Evolutionary conservation across 2,113 vertebrate genomes (phyloP), one percentile per base, ranked within the genome.

Genomic region (Emydocephalus ijimae): DNA sequence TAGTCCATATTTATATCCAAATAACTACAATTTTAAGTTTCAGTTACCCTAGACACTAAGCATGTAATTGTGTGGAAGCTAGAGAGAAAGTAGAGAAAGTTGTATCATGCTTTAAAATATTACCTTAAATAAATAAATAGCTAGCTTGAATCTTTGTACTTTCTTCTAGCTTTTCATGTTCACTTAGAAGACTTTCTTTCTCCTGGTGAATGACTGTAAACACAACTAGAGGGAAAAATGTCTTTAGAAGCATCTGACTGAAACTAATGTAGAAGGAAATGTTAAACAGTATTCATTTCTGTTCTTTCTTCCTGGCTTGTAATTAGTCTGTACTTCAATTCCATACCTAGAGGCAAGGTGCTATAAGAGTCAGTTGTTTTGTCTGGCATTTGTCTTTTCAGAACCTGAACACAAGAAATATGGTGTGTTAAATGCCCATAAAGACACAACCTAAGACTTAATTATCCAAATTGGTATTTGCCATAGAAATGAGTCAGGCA

Each of bases 11-110:
- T 93, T 89, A 93, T 54, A 21, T 93, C 34, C 87, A 52, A 88
- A 43, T 3, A 74, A 89, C 20, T 10, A 24, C 18, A 43, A 50
- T 90, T 5, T 74, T 12, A 55, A 54, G 39, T 52, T 87, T 18
- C 10, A 48, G 12, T 81, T 23, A 95, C 89, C 7, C 29, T n/a
- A 39, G 29, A 87, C 24, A 15, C 50, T 87, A 20, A 56, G 74
- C 91, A 74, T n/a, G 74, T 94, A 94, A 93, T 94, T 94, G 29
- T 95, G 87, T 95, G 90, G 87, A 92, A 96, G 56, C 1, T 39
- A 43, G 89, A 26, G 64, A 91, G 59, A 92, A 94, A 90, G 74
- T 24, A 59, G 5, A 88, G 5, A 0, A 48, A 1, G 34, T 93
- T 94, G 15, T 26, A 39, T 93, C 1, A 45, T 69, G 15, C 34